These are phyloP conservation scores for Dichetophora obliterata DNA, from an alignment of 2,888 invertebrate genomes.

Conservation along the genomic window DNA sequence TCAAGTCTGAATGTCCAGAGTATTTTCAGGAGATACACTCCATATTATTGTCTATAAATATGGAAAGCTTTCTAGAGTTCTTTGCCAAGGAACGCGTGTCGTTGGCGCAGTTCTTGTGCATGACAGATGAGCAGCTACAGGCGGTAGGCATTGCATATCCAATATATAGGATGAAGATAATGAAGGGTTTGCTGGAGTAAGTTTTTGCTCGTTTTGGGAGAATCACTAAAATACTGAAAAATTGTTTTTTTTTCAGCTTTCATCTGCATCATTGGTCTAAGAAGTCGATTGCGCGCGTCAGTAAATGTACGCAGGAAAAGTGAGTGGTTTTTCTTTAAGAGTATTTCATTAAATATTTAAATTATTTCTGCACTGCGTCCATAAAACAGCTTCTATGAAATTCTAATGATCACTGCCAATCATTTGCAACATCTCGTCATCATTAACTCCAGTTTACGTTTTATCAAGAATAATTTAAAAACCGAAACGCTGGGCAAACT, in stretches of 20 bases:
- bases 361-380: slow-evolving; percentile 7
- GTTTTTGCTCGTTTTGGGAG: slow-evolving; percentile 40
- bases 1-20: slow-evolving; percentile 65
- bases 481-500: slow-evolving; percentile 55
- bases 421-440: slow-evolving; percentile 66
- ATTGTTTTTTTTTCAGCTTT: slow-evolving; percentile 57
- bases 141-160: slow-evolving; percentile 62
- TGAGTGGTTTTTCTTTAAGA: slow-evolving; percentile 39
- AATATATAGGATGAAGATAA: slow-evolving; percentile 62
- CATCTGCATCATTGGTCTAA: slow-evolving; percentile 67
- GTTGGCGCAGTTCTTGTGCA: slow-evolving; percentile 62
- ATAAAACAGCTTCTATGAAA: slow-evolving; percentile 64
- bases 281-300: slow-evolving; percentile 61
- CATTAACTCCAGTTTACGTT: slow-evolving; percentile 61
- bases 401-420: slow-evolving; percentile 66
- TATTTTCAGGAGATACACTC: slow-evolving; percentile 66
- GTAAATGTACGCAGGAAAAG: slow-evolving; percentile 55
- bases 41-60: slow-evolving; percentile 59
- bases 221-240: background rate
- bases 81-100: slow-evolving; percentile 62
- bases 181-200: slow-evolving; percentile 65
- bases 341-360: background rate
- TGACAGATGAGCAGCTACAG: slow-evolving; percentile 59
- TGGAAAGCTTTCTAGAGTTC: slow-evolving; percentile 56
- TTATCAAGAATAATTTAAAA: slow-evolving; percentile 55